These are phyloP conservation scores for Choristoneura rosaceana DNA, from an alignment of 2,888 invertebrate species.

Conservation along the genomic window DNA sequence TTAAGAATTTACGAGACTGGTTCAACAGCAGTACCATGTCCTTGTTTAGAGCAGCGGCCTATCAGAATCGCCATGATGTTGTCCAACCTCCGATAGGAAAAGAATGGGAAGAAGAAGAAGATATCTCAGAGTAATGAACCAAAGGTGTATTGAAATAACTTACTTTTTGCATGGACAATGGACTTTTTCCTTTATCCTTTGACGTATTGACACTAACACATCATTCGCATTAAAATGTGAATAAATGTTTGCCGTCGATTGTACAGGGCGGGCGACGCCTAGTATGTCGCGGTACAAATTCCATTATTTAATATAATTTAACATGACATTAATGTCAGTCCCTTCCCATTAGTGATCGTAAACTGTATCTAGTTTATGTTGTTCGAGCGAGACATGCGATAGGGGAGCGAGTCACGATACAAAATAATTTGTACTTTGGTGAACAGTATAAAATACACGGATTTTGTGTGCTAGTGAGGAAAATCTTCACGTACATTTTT, in stretches of 20 bases:
- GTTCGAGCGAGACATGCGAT: slow-evolving; percentile 31
- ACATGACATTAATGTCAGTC: slow-evolving; percentile 40
- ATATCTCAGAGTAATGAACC: no score
- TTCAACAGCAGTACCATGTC: no score
- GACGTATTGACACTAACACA: neutral
- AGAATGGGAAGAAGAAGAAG: no score
- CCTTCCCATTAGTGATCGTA: slow-evolving; percentile 39
- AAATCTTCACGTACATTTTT: no score
- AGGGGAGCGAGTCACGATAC: slow-evolving; percentile 33
- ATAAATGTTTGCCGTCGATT: neutral
- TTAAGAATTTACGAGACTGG: no score
- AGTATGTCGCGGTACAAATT: slow-evolving; percentile 29
- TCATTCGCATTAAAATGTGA: neutral
- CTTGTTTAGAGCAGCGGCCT: no score
- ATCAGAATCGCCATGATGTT: no score
- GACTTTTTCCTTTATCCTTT: no score
- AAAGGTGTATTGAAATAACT: no score
- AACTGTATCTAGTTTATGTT: slow-evolving; percentile 30
- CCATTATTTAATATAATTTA: slow-evolving; percentile 43
- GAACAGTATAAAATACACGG: slow-evolving; percentile 18
- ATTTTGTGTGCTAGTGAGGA: slow-evolving; percentile 21
- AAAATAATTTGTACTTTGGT: slow-evolving; percentile 32
- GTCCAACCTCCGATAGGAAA: no score
- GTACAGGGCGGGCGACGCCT: slow-evolving; percentile 28
- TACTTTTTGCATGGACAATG: no score